A percentile compares a stretch with the other conserved stretches of the same genome.
These are phyloP conservation scores for Sorex maritimensis DNA, from an alignment of 2,797 vertebrate genomes.

Conservation along the genomic window DNA sequence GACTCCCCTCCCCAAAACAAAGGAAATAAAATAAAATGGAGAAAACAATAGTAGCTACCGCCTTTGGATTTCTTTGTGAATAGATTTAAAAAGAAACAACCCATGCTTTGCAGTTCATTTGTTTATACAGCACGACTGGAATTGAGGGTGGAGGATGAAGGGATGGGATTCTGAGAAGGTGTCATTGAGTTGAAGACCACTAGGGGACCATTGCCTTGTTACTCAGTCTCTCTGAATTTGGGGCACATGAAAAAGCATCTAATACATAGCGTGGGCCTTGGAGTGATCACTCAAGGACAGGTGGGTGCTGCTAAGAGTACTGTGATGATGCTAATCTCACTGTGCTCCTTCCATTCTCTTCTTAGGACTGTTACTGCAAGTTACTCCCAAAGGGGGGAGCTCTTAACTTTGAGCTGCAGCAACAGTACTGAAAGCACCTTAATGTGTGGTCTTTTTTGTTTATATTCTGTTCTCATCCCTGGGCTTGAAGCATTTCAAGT, in stretches of 20 bases:
- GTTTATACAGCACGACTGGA: neutral
- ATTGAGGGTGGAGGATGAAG: fast-evolving
- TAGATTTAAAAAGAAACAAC: too few relatives aligned
- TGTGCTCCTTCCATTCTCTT: neutral
- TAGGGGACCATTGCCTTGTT: neutral
- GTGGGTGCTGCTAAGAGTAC: neutral
- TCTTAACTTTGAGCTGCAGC: conserved; percentile 79
- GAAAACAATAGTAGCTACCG: too few relatives aligned
- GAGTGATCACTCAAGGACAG: neutral
- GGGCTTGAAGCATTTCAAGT: conserved; percentile 81
- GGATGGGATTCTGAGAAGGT: neutral
- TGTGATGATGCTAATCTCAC: neutral
- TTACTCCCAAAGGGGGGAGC: conserved; percentile 79
- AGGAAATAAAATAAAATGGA: too few relatives aligned
- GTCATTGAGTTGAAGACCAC: neutral
- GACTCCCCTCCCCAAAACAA: too few relatives aligned
- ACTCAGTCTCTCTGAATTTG: neutral
- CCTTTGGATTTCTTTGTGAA: too few relatives aligned
- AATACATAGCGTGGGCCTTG: too few relatives aligned
- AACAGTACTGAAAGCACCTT: conserved; percentile 50
- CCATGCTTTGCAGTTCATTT: neutral
- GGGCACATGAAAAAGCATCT: neutral
- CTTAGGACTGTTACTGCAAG: conserved; percentile 29
- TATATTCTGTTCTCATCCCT: conserved; percentile 82
- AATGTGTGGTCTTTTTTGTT: conserved; percentile 80